Evolutionary conservation across 2,113 vertebrate species (phyloP).

Genomic region (Cardinalis cardinalis): DNA sequence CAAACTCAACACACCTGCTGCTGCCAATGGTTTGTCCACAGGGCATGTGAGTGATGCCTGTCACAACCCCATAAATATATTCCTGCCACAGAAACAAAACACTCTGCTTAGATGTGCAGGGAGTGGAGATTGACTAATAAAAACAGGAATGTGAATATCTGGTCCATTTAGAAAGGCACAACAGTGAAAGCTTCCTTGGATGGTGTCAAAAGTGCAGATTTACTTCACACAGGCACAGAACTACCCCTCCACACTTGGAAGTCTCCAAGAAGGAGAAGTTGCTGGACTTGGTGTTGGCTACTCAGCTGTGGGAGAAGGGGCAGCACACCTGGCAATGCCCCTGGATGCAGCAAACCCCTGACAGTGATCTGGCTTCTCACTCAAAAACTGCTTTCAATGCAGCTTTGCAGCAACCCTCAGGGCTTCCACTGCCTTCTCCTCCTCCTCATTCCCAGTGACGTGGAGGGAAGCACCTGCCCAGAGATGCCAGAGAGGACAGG

Average conservation of each 20-base stretch:
- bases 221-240: neutral
- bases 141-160: neutral
- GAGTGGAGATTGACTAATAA: neutral
- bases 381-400: neutral
- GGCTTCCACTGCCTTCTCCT: neutral
- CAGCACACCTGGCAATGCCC: neutral
- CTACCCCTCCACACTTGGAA: neutral
- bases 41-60: neutral
- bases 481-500: neutral
- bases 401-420: neutral
- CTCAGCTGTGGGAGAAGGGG: neutral
- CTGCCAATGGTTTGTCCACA: neutral
- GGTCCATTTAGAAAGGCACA: rapidly evolving
- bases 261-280: rapidly evolving
- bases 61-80: neutral
- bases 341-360: neutral
- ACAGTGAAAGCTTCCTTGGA: neutral
- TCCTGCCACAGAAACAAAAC: neutral
- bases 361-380: neutral
- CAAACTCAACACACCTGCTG: neutral
- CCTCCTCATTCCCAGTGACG: neutral
- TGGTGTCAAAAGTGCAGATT: neutral
- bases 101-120: neutral
- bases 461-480: neutral
- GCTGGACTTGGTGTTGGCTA: neutral